Percentiles rank a stretch among this genome's conserved stretches.
phyloP scores from a whole-genome alignment of 1,140 invertebrate genomes.

The Conopomorpha cramerella region DNA sequence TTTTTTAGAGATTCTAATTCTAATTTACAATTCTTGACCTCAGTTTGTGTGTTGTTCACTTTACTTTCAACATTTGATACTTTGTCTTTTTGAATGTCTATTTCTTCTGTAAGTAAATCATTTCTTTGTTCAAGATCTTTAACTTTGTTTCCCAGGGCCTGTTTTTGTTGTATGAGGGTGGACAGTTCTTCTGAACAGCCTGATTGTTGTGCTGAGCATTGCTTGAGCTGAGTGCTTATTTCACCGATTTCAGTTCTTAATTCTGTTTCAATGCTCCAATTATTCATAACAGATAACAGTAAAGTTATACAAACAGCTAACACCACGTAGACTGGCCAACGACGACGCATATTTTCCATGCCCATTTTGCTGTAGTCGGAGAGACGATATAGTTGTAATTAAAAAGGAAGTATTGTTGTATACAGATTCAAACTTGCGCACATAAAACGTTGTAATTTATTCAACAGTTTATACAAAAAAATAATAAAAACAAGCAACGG shows the following conservation, averaged over 20 bases:
- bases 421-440: no score
- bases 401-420: no score
- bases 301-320: constrained; percentile 44
- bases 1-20: constrained; percentile 43
- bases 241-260: constrained; percentile 35
- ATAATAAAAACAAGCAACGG: no score
- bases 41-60: constrained; percentile 30
- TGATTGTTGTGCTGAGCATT: constrained; percentile 42
- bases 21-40: constrained; percentile 38
- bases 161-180: constrained; percentile 32
- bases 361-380: no score
- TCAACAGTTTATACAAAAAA: no score
- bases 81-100: constrained; percentile 24
- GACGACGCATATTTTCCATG: constrained; percentile 54
- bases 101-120: constrained; percentile 22
- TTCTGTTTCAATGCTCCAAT: constrained; percentile 41
- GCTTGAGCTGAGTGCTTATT: constrained; percentile 36
- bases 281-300: constrained; percentile 48
- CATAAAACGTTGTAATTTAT: no score
- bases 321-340: constrained; percentile 48
- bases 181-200: constrained; percentile 40
- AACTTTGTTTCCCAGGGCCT: constrained; percentile 29
- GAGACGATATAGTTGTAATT: no score
- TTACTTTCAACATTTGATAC: constrained; percentile 27
- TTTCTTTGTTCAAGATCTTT: constrained; percentile 34